These are phyloP conservation scores for Cisticola juncidis DNA, from an alignment of 2,113 vertebrate species.

Conservation along the genomic window DNA sequence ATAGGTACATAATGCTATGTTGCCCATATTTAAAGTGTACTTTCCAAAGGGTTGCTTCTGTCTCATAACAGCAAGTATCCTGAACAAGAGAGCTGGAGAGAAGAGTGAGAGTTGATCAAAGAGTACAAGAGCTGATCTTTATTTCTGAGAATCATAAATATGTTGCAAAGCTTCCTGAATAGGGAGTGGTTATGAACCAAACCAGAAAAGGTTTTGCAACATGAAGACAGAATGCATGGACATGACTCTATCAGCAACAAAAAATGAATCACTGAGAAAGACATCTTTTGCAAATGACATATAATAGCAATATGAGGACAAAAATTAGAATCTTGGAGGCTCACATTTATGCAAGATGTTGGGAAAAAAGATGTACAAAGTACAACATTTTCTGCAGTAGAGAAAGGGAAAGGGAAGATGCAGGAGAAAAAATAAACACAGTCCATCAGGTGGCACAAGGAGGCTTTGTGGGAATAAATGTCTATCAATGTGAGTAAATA, in stretches of 20 bases:
- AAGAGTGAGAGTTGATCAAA: background rate
- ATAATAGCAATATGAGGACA: background rate
- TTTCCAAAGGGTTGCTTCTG: background rate
- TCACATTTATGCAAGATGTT: background rate
- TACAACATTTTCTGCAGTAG: background rate
- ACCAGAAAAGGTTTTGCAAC: background rate
- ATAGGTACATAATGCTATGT: background rate
- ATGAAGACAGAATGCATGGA: background rate
- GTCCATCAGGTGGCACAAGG: background rate
- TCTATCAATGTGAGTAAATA: background rate
- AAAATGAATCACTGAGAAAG: background rate
- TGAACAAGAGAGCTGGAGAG: background rate
- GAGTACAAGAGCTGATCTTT: background rate
- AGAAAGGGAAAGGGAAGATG: background rate
- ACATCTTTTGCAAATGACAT: background rate
- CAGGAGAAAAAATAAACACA: background rate
- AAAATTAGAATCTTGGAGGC: background rate
- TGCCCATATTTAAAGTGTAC: background rate
- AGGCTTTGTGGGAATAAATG: background rate
- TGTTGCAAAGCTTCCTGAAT: background rate
- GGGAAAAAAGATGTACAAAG: background rate
- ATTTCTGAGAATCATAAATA: background rate
- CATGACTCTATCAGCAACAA: background rate
- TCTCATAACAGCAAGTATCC: background rate
- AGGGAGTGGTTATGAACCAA: background rate